Conservation (phyloP, 2,888 invertebrate genomes). For the Lumbricus terrestris region DNA sequence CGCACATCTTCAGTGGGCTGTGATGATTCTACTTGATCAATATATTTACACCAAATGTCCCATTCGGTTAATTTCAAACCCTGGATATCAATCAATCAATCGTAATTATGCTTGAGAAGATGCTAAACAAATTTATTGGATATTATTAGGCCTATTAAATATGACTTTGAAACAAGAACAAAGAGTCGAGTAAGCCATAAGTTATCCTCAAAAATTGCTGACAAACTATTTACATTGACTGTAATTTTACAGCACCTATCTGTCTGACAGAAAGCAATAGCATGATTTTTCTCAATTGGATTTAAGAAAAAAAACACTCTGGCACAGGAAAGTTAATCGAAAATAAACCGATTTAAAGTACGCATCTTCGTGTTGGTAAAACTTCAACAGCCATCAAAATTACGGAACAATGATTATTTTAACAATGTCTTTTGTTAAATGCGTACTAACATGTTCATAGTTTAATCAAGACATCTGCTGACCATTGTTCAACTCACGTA, state of each 20-base stretch:
- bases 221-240: constrained; percentile 10
- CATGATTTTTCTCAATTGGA: background rate
- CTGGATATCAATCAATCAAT: too few relatives aligned
- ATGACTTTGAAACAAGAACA: background rate
- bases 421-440: background rate
- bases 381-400: background rate
- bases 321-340: background rate
- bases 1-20: too few relatives aligned
- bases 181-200: background rate
- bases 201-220: background rate
- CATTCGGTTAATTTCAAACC: too few relatives aligned
- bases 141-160: too few relatives aligned
- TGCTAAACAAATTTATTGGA: too few relatives aligned
- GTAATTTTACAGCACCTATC: constrained; percentile 8
- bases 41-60: too few relatives aligned
- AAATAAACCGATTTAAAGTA: background rate
- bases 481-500: background rate
- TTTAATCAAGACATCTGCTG: too few relatives aligned
- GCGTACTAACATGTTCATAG: too few relatives aligned
- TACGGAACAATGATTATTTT: background rate
- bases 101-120: too few relatives aligned
- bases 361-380: background rate
- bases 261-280: background rate
- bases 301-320: background rate
- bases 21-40: too few relatives aligned